Conservation (phyloP, 1,140 invertebrate genomes). For the Tetragnatha versicolor region DNA sequence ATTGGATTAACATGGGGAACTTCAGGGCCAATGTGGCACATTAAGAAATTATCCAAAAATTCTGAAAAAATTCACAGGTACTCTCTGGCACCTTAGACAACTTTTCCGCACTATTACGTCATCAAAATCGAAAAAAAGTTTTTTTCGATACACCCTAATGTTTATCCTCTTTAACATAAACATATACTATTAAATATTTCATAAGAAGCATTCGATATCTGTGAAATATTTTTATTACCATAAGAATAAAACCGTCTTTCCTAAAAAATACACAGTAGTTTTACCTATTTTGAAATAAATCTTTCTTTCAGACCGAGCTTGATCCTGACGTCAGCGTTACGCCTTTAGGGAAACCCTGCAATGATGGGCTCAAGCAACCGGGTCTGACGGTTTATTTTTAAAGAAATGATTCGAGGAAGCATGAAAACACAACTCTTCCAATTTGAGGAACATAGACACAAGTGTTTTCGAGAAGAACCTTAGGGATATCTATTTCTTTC, state of each 20-base stretch:
- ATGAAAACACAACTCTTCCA: neutral
- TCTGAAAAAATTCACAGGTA: too few species aligned
- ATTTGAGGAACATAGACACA: neutral
- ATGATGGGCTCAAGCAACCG: conserved; percentile 64
- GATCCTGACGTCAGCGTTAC: conserved; percentile 69
- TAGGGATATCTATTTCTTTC: neutral
- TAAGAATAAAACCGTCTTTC: too few species aligned
- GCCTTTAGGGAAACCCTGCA: conserved; percentile 63
- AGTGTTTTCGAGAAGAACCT: neutral
- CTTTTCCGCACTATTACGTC: too few species aligned
- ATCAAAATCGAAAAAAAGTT: too few species aligned
- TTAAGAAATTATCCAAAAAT: too few species aligned
- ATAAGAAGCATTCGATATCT: neutral
- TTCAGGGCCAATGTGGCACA: too few species aligned
- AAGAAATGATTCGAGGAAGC: neutral
- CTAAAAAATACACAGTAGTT: too few species aligned
- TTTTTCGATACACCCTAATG: too few species aligned
- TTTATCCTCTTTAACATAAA: neutral
- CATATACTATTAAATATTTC: neutral
- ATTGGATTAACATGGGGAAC: too few species aligned
- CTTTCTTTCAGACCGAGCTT: conserved; percentile 66
- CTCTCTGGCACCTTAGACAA: too few species aligned
- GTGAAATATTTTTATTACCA: too few species aligned
- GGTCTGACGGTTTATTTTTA: conserved; percentile 71
- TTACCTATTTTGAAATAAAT: too few species aligned